phyloP scores from a whole-genome alignment of 2,113 vertebrate genomes.

The Hirundichthys speculiger region DNA sequence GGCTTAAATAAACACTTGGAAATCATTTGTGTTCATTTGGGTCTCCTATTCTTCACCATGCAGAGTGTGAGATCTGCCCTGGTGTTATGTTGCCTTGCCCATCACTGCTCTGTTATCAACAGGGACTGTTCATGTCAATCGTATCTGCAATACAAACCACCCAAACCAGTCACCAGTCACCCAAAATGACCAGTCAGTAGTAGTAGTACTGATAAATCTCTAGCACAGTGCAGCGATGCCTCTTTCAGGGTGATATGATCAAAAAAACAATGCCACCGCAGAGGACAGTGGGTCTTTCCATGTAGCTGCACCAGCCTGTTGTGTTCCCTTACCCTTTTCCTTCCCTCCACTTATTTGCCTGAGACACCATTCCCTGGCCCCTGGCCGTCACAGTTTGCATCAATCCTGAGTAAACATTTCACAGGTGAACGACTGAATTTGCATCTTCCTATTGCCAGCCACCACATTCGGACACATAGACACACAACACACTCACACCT shows the following conservation, averaged over 20 bases:
- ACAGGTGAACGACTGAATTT: slow-evolving; percentile 82
- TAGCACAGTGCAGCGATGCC: not conserved
- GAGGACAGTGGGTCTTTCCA: not conserved
- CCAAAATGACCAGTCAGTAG: too few relatives aligned
- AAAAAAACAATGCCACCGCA: slow-evolving; percentile 3
- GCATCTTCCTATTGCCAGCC: slow-evolving; percentile 73
- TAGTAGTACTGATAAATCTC: too few relatives aligned
- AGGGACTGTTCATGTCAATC: slow-evolving; percentile 10
- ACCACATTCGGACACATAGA: slow-evolving; percentile 59
- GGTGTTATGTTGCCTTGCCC: slow-evolving; percentile 10
- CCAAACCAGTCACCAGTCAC: slow-evolving; percentile 30
- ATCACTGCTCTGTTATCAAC: slow-evolving; percentile 18
- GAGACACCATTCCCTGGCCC: slow-evolving; percentile 73
- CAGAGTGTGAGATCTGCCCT: not conserved
- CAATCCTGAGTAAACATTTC: slow-evolving; percentile 79
- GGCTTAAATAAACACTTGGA: slow-evolving; percentile 70
- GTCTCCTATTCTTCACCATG: slow-evolving; percentile 59
- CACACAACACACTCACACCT: slow-evolving; percentile 32
- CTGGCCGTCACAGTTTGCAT: slow-evolving; percentile 82
- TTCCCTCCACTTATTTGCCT: slow-evolving; percentile 73
- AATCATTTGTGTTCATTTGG: slow-evolving; percentile 76
- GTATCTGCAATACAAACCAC: slow-evolving; percentile 30
- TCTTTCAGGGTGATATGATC: not conserved
- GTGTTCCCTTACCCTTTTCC: slow-evolving; percentile 11
- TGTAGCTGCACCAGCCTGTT: not conserved